phyloP scores from a whole-genome alignment of 2,797 vertebrate species.

The Pitangus sulphuratus region DNA sequence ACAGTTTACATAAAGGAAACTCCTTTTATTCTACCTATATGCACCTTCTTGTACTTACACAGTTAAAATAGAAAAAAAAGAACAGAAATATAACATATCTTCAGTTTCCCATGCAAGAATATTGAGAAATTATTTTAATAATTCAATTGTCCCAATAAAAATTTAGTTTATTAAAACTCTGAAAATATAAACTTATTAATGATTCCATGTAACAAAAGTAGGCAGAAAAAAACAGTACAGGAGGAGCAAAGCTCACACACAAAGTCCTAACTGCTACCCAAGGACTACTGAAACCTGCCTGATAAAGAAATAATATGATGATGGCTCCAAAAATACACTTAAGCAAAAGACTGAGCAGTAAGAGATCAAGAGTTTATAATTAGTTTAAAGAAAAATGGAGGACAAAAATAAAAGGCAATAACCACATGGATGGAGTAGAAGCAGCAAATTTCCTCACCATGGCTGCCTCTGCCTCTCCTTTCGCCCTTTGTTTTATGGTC shows the following conservation, averaged over 20 bases:
- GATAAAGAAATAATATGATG: neutral
- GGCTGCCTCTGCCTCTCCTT: neutral
- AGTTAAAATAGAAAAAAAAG: neutral
- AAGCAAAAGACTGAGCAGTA: neutral
- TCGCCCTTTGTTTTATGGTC: neutral
- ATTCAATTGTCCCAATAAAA: neutral
- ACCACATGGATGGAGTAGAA: neutral
- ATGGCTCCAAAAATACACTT: neutral
- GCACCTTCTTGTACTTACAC: neutral
- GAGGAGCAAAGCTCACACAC: neutral
- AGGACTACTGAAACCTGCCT: neutral
- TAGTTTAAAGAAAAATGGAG: neutral
- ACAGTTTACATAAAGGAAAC: neutral
- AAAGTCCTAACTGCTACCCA: neutral
- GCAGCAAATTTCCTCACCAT: neutral
- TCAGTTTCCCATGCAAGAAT: neutral
- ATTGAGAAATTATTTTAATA: neutral
- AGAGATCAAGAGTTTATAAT: neutral
- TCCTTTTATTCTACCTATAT: neutral
- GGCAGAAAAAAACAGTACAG: neutral
- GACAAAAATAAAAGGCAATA: neutral
- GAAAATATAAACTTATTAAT: neutral
- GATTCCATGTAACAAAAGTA: neutral
- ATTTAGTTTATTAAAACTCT: neutral
- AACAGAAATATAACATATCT: neutral